A percentile compares a stretch with the other conserved stretches of the same genome.
These are phyloP conservation scores for Struthio camelus DNA, from an alignment of 2,113 vertebrate species.

Conservation along the genomic window DNA sequence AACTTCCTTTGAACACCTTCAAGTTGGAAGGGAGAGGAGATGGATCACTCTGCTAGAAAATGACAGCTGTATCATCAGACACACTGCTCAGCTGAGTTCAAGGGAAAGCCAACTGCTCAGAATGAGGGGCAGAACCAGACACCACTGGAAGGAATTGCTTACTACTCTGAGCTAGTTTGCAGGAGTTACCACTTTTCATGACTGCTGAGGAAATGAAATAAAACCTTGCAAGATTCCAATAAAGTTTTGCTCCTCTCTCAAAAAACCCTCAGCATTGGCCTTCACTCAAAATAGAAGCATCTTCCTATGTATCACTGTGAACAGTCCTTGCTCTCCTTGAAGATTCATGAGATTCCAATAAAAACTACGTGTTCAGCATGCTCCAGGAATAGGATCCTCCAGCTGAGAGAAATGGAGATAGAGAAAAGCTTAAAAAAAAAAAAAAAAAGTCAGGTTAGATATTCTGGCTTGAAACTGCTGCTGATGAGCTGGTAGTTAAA, in stretches of 20 bases:
- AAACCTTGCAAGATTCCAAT: not conserved
- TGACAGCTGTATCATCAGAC: not conserved
- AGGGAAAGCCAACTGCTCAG: not conserved
- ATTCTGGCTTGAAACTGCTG: not conserved
- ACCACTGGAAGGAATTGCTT: not conserved
- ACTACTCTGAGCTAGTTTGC: not conserved
- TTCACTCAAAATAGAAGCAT: not conserved
- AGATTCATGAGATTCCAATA: not conserved
- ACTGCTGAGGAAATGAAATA: not conserved
- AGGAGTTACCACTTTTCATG: not conserved
- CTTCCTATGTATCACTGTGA: not conserved
- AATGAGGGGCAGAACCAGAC: not conserved
- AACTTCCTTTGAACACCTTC: not conserved
- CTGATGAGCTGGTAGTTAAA: not conserved
- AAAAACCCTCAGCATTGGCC: not conserved
- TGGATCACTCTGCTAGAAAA: not conserved
- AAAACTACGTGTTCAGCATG: not conserved
- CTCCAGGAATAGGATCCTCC: not conserved
- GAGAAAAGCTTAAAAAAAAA: not conserved
- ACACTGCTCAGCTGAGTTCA: not conserved
- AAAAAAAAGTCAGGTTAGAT: not conserved
- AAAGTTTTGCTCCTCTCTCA: not conserved
- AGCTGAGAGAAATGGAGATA: not conserved
- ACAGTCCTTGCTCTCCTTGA: not conserved
- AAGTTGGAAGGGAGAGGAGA: not conserved